A percentile compares a stretch with the other conserved stretches of the same genome.
phyloP scores from a whole-genome alignment of 2,113 vertebrate species.

The Pseudopipra pipra region DNA sequence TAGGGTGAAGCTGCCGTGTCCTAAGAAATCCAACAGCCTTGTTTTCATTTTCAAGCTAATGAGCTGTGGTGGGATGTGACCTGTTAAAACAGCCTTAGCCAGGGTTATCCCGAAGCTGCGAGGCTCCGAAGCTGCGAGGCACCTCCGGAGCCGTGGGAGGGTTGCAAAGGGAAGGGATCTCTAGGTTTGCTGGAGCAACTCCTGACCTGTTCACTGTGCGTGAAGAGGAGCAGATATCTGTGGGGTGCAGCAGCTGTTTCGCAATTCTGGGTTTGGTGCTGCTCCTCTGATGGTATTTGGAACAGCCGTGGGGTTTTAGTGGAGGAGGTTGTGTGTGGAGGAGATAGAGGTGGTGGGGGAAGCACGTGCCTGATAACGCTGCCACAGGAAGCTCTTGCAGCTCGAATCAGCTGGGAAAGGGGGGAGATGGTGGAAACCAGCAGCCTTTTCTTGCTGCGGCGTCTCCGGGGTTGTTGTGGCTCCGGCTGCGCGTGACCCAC shows the following conservation, averaged over 20 bases:
- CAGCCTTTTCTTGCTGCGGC: fast-evolving
- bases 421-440: background rate
- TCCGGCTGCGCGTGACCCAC: fast-evolving
- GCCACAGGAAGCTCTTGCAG: background rate
- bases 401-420: background rate
- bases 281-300: background rate
- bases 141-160: fast-evolving
- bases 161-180: background rate
- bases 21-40: background rate
- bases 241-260: background rate
- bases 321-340: background rate
- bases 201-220: background rate
- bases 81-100: background rate
- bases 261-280: background rate
- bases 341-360: background rate
- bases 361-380: fast-evolving
- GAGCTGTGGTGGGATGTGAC: background rate
- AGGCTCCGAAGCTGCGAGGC: background rate
- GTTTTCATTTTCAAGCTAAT: background rate
- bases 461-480: background rate
- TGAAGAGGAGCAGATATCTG: too few species aligned
- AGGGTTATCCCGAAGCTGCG: background rate
- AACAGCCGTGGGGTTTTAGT: fast-evolving
- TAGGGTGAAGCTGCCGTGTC: background rate
- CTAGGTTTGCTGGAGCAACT: background rate